Percentiles rank a stretch among this genome's conserved stretches.
These are phyloP conservation scores for Mya arenaria DNA, from an alignment of 1,140 invertebrate species.

Conservation along the genomic window DNA sequence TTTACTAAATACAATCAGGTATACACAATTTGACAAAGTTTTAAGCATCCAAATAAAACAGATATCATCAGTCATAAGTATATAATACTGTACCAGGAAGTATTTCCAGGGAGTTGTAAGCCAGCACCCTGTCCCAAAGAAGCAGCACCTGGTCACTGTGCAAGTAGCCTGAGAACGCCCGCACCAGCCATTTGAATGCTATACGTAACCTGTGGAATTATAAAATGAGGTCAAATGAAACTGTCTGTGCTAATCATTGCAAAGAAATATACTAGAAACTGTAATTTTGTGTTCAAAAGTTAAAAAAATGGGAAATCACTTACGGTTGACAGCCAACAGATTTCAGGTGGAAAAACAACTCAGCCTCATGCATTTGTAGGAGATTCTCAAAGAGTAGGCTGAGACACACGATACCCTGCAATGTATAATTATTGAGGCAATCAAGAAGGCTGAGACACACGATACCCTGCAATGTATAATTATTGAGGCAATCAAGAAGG, in stretches of 20 bases:
- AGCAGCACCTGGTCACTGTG: constrained; percentile 94
- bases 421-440: no score
- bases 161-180: constrained; percentile 96
- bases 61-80: no score
- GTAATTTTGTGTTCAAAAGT: no score
- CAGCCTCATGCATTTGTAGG: constrained; percentile 94
- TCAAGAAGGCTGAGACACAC: no score
- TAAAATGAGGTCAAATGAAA: no score
- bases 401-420: constrained; percentile 79
- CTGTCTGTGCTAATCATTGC: no score
- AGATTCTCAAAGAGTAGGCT: constrained; percentile 92
- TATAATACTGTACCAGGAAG: constrained; percentile 83
- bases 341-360: constrained; percentile 94
- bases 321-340: constrained; percentile 94
- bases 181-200: constrained; percentile 97
- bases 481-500: no score
- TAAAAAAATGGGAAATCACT: no score
- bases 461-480: constrained; percentile 79
- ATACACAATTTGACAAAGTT: no score
- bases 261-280: no score
- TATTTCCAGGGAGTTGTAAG: constrained; percentile 95
- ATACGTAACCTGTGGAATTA: constrained; percentile 93
- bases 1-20: no score
- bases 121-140: constrained; percentile 95
- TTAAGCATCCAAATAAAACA: no score